Evolutionary conservation across 2,797 vertebrate genomes (phyloP).

Genomic region (Eleutherodactylus coqui): DNA sequence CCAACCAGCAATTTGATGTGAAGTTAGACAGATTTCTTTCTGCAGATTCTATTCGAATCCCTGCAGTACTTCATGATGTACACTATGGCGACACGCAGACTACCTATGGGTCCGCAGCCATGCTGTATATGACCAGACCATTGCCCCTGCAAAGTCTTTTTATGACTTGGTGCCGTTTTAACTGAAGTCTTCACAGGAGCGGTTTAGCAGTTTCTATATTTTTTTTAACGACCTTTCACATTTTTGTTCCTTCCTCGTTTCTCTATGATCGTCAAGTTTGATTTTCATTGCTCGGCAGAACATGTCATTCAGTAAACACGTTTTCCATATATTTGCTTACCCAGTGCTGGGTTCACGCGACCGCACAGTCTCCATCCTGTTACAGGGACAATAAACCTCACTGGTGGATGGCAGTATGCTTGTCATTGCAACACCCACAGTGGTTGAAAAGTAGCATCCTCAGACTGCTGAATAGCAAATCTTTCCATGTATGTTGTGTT

Average conservation of each 20-base stretch:
- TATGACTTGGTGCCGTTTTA: not conserved
- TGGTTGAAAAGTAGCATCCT: no score
- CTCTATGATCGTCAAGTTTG: not conserved
- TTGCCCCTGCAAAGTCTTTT: not conserved
- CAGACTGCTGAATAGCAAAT: no score
- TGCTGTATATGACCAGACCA: not conserved
- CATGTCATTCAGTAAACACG: not conserved
- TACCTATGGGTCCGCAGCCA: not conserved
- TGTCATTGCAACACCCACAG: not conserved
- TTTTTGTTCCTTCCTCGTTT: constrained; percentile 18
- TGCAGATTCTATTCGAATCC: not conserved
- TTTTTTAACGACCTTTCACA: not conserved
- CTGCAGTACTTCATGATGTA: not conserved
- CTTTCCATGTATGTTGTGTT: not conserved
- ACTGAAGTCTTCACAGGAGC: not conserved
- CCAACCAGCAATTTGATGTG: no score
- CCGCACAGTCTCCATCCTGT: not conserved
- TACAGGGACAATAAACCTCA: not conserved
- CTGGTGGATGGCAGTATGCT: not conserved
- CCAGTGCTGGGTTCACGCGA: not conserved
- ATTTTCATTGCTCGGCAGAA: not conserved
- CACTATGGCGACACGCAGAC: not conserved
- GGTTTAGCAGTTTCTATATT: not conserved
- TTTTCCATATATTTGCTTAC: not conserved
- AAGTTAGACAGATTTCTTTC: not conserved